phyloP scores from a whole-genome alignment of 2,888 invertebrate species.

The Acronicta leporina region DNA sequence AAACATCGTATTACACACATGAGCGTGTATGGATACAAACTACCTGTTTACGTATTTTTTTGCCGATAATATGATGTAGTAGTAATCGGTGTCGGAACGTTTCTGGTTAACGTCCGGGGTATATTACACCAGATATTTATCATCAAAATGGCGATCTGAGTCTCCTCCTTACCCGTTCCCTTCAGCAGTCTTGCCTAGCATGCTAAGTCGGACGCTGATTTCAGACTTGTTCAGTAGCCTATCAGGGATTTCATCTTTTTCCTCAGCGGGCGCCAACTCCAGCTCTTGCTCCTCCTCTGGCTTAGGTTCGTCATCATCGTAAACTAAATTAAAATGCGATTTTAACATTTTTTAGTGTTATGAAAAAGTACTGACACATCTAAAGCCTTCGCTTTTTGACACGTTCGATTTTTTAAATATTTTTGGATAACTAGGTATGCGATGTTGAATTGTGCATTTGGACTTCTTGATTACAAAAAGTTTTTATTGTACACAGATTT shows the following conservation, averaged over 20 bases:
- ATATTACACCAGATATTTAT: not conserved
- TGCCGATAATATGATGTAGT: too few relatives aligned
- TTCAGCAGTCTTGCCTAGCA: conserved; percentile 82
- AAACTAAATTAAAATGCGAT: conserved; percentile 69
- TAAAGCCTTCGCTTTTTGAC: conserved; percentile 2
- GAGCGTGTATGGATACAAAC: too few relatives aligned
- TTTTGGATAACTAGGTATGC: not conserved
- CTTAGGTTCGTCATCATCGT: conserved; percentile 29
- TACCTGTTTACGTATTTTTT: too few relatives aligned
- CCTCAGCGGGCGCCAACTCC: conserved; percentile 17
- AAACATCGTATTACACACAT: too few relatives aligned
- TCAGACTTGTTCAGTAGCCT: conserved; percentile 70
- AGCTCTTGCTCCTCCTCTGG: conserved; percentile 32
- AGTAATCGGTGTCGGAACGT: too few relatives aligned
- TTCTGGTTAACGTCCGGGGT: too few relatives aligned
- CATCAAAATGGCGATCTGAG: not conserved
- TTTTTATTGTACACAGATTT: not conserved
- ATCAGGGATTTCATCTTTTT: conserved; percentile 43
- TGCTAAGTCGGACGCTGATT: conserved; percentile 74
- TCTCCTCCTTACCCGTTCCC: conserved; percentile 77
- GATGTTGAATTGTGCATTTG: too few relatives aligned
- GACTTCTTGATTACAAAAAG: not conserved
- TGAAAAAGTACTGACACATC: not conserved
- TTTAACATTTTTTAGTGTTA: conserved; percentile 67
- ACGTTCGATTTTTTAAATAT: conserved; percentile 11